Evolutionary conservation across 2,797 vertebrate species (phyloP).

Genomic region (Sebastiscus albofasciatus): DNA sequence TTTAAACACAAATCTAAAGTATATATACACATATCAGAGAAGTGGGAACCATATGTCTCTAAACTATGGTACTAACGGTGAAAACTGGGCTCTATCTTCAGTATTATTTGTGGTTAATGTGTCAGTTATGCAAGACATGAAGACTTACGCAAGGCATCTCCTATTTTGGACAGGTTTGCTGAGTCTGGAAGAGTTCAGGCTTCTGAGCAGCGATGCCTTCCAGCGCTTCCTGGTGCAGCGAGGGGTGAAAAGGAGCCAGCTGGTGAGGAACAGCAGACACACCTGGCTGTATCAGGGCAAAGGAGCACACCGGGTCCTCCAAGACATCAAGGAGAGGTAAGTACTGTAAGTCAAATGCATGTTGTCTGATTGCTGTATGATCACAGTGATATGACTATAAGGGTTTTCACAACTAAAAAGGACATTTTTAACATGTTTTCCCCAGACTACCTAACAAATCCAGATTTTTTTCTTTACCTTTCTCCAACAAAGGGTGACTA

Average conservation of each 20-base stretch:
- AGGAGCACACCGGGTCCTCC: constrained; percentile 93
- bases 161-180: constrained; percentile 85
- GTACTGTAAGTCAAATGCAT: neutral
- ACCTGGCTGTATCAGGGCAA: constrained; percentile 98
- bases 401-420: neutral
- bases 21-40: neutral
- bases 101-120: neutral
- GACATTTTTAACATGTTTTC: neutral
- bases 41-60: neutral
- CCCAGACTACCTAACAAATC: neutral
- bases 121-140: neutral
- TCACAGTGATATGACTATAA: neutral
- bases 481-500: constrained; percentile 86
- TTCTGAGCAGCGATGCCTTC: constrained; percentile 92
- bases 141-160: neutral
- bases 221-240: constrained; percentile 92
- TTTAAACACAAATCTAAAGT: too few species aligned
- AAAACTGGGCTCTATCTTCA: neutral
- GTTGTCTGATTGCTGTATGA: neutral
- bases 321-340: constrained; percentile 91
- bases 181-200: constrained; percentile 94
- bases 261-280: constrained; percentile 97
- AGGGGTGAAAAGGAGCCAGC: constrained; percentile 91
- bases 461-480: neutral
- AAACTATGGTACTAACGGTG: neutral